Percentiles rank a stretch among this genome's conserved stretches.
These are phyloP conservation scores for Siniperca knerii DNA, from an alignment of 2,113 vertebrate species.

Conservation along the genomic window DNA sequence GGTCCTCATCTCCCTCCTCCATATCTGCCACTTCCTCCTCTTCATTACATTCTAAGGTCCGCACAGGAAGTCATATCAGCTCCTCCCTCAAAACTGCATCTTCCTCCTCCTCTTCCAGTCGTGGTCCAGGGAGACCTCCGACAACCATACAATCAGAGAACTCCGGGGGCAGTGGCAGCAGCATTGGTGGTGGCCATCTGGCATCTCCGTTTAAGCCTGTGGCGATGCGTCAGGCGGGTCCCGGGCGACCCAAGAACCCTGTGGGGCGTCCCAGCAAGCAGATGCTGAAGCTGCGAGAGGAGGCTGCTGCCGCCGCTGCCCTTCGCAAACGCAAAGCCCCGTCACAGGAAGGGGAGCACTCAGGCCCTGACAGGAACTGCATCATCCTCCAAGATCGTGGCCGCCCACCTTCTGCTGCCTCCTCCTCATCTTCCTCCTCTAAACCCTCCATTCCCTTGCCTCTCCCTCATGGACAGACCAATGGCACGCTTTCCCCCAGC, in stretches of 20 bases:
- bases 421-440: constrained; percentile 48
- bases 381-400: constrained; percentile 80
- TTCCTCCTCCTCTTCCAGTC: constrained; percentile 74
- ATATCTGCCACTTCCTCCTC: constrained; percentile 61
- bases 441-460: constrained; percentile 78
- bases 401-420: constrained; percentile 74
- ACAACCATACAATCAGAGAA: constrained; percentile 74
- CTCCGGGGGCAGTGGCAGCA: constrained; percentile 64
- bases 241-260: constrained; percentile 86
- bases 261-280: constrained; percentile 88
- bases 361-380: constrained; percentile 90
- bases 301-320: constrained; percentile 75
- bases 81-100: constrained; percentile 70
- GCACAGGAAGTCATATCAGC: constrained; percentile 81
- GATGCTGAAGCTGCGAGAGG: constrained; percentile 84
- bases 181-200: constrained; percentile 61
- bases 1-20: constrained; percentile 59
- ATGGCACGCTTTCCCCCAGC: constrained; percentile 85
- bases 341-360: constrained; percentile 78
- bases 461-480: constrained; percentile 83
- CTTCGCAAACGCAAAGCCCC: constrained; percentile 88
- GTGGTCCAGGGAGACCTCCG: constrained; percentile 64
- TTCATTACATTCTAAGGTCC: constrained; percentile 80
- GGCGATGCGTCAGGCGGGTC: constrained; percentile 72
- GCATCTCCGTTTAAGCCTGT: constrained; percentile 81